Conservation (phyloP, 2,797 vertebrate genomes). For the Rhynchonycteris naso region DNA sequence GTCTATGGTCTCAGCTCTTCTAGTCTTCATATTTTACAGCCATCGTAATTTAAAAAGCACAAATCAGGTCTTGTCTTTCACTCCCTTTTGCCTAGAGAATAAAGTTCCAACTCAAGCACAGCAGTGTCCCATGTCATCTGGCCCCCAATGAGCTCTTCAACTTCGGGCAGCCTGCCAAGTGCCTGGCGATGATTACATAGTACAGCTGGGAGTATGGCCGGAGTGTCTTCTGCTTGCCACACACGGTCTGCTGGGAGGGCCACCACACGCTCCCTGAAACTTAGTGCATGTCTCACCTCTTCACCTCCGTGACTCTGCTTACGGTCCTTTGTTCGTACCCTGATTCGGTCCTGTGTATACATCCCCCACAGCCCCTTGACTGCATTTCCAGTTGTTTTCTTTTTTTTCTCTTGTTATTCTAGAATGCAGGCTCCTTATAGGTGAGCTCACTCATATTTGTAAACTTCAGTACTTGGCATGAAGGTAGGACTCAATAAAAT, state of each 20-base stretch:
- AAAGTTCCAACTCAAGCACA: not conserved
- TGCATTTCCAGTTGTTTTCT: not conserved
- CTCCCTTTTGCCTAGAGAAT: not conserved
- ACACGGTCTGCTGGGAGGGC: too few species aligned
- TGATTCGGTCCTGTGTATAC: not conserved
- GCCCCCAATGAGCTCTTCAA: not conserved
- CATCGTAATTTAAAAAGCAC: constrained; percentile 26
- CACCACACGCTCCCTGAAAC: not conserved
- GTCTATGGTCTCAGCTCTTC: not conserved
- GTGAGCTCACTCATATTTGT: not conserved
- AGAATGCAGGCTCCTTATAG: not conserved
- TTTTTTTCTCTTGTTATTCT: not conserved
- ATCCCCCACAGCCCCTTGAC: not conserved
- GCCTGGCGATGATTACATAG: not conserved
- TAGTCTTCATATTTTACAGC: not conserved
- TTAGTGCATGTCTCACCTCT: not conserved
- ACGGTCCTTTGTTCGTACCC: not conserved
- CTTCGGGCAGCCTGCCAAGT: not conserved
- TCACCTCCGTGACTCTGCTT: not conserved
- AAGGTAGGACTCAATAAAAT: constrained; percentile 23
- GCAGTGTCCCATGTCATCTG: not conserved
- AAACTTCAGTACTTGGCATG: not conserved
- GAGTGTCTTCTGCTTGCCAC: not conserved
- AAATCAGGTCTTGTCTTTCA: not conserved
- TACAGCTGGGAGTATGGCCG: not conserved